Conservation (phyloP, 2,113 vertebrate species). For the Notothenia coriiceps region DNA sequence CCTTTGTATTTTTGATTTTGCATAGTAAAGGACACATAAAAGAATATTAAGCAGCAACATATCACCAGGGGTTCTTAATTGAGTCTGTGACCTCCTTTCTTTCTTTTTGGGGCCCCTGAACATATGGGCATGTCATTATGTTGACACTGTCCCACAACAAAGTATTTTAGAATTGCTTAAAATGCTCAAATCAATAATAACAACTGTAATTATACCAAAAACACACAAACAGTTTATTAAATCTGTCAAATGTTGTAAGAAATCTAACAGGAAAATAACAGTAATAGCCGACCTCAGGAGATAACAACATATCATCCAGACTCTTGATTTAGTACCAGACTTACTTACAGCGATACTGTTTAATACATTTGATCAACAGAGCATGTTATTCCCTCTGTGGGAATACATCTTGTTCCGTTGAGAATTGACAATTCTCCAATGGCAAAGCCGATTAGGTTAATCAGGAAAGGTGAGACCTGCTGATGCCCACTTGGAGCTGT, state of each 20-base stretch:
- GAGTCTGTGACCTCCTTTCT: constrained; percentile 12
- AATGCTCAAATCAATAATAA: background rate
- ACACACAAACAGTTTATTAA: background rate
- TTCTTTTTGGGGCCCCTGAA: background rate
- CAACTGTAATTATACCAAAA: background rate
- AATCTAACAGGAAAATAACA: background rate
- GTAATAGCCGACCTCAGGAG: background rate
- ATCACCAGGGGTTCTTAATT: background rate
- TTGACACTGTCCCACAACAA: background rate
- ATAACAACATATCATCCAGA: too few relatives aligned
- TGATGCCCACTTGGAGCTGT: background rate
- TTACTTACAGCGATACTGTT: too few relatives aligned
- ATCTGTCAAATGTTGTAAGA: background rate
- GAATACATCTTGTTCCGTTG: constrained; percentile 19
- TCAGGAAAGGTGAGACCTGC: constrained; percentile 40
- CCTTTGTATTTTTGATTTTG: background rate
- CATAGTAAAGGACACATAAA: too few relatives aligned
- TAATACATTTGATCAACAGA: background rate
- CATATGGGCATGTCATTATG: background rate
- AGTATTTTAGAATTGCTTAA: background rate
- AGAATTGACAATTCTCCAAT: background rate
- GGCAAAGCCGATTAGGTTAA: constrained; percentile 40
- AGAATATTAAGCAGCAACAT: background rate
- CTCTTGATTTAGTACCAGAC: too few relatives aligned
- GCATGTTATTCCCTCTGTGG: background rate